Base-by-base conservation (phyloP, 1,140 invertebrate genomes). In the Alviniconcha marisindica region DNA sequence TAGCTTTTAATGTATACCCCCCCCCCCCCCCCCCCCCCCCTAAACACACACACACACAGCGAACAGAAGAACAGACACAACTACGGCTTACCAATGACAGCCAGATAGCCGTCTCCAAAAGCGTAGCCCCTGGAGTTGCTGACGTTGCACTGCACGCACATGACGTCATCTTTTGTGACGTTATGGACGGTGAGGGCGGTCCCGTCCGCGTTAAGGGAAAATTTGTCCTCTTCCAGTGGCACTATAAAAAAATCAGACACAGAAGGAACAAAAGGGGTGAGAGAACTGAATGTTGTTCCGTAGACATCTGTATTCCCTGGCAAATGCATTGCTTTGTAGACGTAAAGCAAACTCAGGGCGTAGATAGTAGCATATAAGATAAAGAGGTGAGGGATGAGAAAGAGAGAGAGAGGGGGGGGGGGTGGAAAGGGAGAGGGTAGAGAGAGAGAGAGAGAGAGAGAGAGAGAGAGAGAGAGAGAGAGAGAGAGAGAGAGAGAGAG, bases 81-180 rank as follows among this genome's bases (percentile, higher is more conserved):
- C 7, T 21, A 51, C 48, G 28, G 60, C 42, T 60, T 38, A 78
- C 77, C 77, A 40, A 78, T 78, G 36, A 78, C 77, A 1, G 21
- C 36, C 3, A 78, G 77, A n/a, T 60, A 78, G 2, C 51, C 51
- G 36, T 78, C 77, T 21, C 77, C 51, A 51, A 78, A 78, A 15
- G 77, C 54, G 54, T 78, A 78, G 14, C 77, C 77, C 21, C 77
- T 31, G 33, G 44, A 38, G 18, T 78, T 78, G 48, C n/a, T 78
- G 77, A 78, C 77, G 51, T 78, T 78, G 77, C 77, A 78, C 77
- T 78, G 77, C 18, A 78, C 2, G 15, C 28, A 54, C 48, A 15
- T n/a, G 44, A 60, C 40, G 33, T 56, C 54, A 1, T 38, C 31
- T 18, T 78, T 38, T 33, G 28, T 63, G 48, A 78, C 28, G 31